A percentile compares a stretch with the other conserved stretches of the same genome.
Evolutionary conservation across 2,888 invertebrate species (phyloP).

Genomic region (Ligdia adustata): DNA sequence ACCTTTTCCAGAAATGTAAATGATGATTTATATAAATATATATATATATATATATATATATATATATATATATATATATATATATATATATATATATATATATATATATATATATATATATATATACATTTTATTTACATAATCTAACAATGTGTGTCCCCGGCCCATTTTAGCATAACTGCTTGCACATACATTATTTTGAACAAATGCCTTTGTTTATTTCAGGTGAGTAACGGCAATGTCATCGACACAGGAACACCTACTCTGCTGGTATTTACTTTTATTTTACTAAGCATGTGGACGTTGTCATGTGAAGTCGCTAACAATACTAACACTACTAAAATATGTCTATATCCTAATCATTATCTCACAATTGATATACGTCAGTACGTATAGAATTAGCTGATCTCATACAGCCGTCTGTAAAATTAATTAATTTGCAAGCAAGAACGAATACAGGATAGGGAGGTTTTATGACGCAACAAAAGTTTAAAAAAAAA

Average conservation of each 20-base stretch:
- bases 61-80: too few relatives aligned
- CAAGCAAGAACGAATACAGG: slow-evolving; percentile 24
- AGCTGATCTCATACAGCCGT: slow-evolving; percentile 37
- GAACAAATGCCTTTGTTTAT: slow-evolving; percentile 36
- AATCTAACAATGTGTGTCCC: too few relatives aligned
- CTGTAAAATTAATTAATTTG: slow-evolving; percentile 34
- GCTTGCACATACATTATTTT: slow-evolving; percentile 4
- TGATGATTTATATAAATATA: too few relatives aligned
- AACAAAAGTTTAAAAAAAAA: too few relatives aligned
- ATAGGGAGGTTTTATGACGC: too few relatives aligned
- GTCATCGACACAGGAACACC: slow-evolving; percentile 83
- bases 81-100: too few relatives aligned
- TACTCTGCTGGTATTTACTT: slow-evolving; percentile 79
- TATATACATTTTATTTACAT: too few relatives aligned
- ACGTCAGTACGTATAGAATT: slow-evolving; percentile 27
- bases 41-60: too few relatives aligned
- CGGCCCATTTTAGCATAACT: too few relatives aligned
- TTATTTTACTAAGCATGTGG: slow-evolving; percentile 55
- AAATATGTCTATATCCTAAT: slow-evolving; percentile 10
- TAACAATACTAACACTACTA: slow-evolving; percentile 23
- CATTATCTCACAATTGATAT: slow-evolving; percentile 28
- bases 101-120: too few relatives aligned
- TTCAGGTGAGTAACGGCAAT: slow-evolving; percentile 84
- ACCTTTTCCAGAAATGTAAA: too few relatives aligned
- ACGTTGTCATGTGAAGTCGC: slow-evolving; percentile 30